Evolutionary conservation across 1,140 invertebrate genomes (phyloP), one percentile per base, ranked within the genome.

Genomic region (Leptinotarsa lineolata): DNA sequence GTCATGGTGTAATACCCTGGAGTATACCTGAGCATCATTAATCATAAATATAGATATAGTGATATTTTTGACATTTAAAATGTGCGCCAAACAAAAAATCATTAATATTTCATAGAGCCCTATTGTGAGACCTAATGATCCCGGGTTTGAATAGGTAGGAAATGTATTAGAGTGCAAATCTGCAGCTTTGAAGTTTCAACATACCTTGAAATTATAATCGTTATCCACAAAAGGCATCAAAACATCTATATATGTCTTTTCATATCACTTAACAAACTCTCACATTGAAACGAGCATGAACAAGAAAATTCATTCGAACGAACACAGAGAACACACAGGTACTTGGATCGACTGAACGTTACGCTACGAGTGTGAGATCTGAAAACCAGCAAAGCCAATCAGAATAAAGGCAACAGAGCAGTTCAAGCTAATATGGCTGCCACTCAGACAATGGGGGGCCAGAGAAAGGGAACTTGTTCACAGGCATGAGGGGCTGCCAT

Each of bases 391-490:
- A 81, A 83, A 84, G 83, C 83, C 84, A 84, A 84, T 85, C 83
- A 83, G 82, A 81, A 80, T 79, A 81, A 72, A 83, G 83, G 82
- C 81, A 81, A 77, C 81, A 76, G 79, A 82, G 82, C 81, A 79
- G 78, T 82, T 78, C 78, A 77, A 83, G 83, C 83, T 84, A 84
- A 83, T 84, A 84, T 84, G 83, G 83, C 83, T 82, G 83, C 83
- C 82, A 82, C 77, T 79, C 81, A 81, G 79, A 83, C 81, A 83
- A 83, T 82, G 79, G 82, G 79, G 76, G 74, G 75, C 76, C 80
- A 79, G 82, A 80, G 81, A 81, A 83, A 82, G 81, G 82, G 82
- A 83, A 83, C 80, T 79, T 64, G 69, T 70, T 70, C 69, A 70
- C 58, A 58, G 48, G 30, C 70, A 70, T 72, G 73, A 76, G 79